A percentile compares a stretch with the other conserved stretches of the same genome.
phyloP scores from a whole-genome alignment of 2,113 vertebrate species.

The Pica pica region DNA sequence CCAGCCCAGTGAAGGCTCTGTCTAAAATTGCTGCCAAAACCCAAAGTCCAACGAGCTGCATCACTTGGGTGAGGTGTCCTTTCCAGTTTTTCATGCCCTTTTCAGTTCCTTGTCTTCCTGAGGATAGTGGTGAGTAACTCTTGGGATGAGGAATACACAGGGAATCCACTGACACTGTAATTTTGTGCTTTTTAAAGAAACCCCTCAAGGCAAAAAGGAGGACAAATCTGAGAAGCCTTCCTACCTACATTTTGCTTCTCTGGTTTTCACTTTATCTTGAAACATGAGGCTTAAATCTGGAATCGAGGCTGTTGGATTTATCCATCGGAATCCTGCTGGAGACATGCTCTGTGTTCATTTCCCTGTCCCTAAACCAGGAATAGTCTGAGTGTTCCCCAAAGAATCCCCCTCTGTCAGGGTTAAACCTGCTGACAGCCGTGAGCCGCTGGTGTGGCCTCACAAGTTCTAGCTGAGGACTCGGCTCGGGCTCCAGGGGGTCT shows the following conservation, averaged over 20 bases:
- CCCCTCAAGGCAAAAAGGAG: background rate
- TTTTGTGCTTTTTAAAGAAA: background rate
- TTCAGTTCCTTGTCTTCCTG: background rate
- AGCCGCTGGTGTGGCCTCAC: background rate
- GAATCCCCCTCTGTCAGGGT: background rate
- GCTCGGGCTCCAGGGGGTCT: rapidly evolving
- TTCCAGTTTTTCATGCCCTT: background rate
- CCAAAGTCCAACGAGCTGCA: background rate
- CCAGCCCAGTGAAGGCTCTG: rapidly evolving
- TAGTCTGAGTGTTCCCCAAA: too few relatives aligned
- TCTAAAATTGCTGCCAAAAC: background rate
- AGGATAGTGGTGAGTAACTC: background rate
- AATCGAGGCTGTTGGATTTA: background rate
- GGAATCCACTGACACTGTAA: background rate
- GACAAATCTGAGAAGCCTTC: background rate
- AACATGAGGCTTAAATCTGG: background rate
- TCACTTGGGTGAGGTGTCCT: background rate
- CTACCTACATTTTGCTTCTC: background rate
- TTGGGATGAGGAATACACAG: background rate
- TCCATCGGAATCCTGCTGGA: background rate
- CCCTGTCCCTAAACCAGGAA: background rate
- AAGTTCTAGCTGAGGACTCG: background rate
- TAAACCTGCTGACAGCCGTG: rapidly evolving
- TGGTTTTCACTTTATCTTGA: background rate
- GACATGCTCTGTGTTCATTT: background rate